Evolutionary conservation across 2,113 vertebrate genomes (phyloP).

Genomic region (Perca fluviatilis): DNA sequence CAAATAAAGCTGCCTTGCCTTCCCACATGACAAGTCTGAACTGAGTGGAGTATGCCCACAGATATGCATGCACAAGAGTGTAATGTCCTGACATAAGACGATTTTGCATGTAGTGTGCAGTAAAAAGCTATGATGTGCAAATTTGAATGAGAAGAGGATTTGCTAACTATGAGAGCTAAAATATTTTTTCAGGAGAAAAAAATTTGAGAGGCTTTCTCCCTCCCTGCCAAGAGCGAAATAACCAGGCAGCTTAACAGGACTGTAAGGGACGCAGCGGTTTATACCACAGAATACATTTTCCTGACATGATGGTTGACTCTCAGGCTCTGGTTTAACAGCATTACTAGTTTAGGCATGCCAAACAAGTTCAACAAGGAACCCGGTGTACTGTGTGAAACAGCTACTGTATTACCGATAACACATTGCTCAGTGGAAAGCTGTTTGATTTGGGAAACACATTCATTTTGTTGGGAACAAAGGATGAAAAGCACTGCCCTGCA

Average conservation of each 20-base stretch:
- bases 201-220: background rate
- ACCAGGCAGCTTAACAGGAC: background rate
- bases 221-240: background rate
- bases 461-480: background rate
- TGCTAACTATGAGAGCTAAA: background rate
- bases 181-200: background rate
- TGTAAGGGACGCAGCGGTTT: background rate
- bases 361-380: background rate
- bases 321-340: background rate
- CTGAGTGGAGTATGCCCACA: background rate
- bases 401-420: too few species aligned
- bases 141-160: background rate
- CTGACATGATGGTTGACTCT: background rate
- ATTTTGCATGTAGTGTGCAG: background rate
- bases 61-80: background rate
- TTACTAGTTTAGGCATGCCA: constrained; percentile 1
- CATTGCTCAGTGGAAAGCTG: background rate
- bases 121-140: background rate
- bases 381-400: background rate
- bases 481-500: constrained; percentile 13
- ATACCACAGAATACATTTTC: background rate
- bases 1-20: too few species aligned
- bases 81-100: background rate
- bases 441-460: constrained; percentile 4
- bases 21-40: background rate